Percentiles rank a stretch among this genome's conserved stretches.
Conservation (phyloP, 2,113 vertebrate species). For the Ifrita kowaldi region DNA sequence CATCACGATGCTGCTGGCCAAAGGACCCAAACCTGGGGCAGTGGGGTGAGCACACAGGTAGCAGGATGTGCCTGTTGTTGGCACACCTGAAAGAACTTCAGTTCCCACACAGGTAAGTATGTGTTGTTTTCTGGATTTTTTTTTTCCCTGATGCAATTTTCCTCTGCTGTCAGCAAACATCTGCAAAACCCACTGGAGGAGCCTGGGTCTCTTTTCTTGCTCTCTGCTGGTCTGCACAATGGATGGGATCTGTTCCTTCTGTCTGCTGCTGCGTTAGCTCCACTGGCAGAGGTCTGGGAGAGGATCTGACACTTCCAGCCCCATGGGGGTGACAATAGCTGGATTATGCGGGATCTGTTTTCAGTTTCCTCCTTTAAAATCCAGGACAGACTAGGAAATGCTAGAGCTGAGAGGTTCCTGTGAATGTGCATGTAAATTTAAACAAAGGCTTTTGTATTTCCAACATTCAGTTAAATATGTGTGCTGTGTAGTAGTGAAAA, state of each 20-base stretch:
- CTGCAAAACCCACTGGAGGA: constrained; percentile 6
- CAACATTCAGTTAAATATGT: background rate
- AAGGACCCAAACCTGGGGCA: constrained; percentile 49
- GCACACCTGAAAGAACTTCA: constrained; percentile 49
- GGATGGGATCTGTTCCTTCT: constrained; percentile 16
- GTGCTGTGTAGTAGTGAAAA: background rate
- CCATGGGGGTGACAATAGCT: background rate
- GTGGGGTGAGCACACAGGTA: constrained; percentile 58
- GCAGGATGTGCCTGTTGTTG: constrained; percentile 42
- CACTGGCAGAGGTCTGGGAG: background rate
- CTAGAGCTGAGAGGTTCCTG: background rate
- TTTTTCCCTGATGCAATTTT: background rate
- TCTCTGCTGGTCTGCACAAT: background rate
- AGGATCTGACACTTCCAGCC: background rate
- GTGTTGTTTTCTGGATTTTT: background rate
- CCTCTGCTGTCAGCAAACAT: background rate
- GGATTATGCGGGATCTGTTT: background rate
- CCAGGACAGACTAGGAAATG: background rate
- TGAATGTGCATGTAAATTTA: background rate
- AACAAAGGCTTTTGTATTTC: background rate
- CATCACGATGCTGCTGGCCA: constrained; percentile 59
- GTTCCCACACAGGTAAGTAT: constrained; percentile 14
- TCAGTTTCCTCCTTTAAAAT: background rate
- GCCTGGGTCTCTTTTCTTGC: background rate
- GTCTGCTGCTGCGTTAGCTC: background rate